Evolutionary conservation across 2,888 invertebrate species (phyloP).

Genomic region (Leptura quadrifasciata): DNA sequence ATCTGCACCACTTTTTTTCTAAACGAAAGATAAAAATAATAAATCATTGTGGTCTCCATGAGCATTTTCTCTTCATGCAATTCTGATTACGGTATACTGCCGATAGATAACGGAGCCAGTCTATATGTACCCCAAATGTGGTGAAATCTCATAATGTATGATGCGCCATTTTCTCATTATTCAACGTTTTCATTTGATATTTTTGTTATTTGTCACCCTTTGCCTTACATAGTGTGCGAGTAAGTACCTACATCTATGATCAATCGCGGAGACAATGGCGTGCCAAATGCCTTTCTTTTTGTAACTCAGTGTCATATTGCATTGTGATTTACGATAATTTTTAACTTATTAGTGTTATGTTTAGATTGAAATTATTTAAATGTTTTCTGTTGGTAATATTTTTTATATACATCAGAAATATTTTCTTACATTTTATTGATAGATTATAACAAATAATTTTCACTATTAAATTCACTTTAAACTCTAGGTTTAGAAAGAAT

Average conservation of each 20-base stretch:
- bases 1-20: constrained; percentile 71
- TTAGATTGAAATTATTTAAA: too few relatives aligned
- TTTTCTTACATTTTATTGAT: too few relatives aligned
- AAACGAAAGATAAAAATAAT: constrained; percentile 73
- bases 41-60: constrained; percentile 71
- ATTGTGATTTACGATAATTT: too few relatives aligned
- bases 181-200: constrained; percentile 32
- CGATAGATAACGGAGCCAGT: constrained; percentile 59
- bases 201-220: constrained; percentile 37
- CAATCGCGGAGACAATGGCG: constrained; percentile 11
- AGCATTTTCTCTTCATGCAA: constrained; percentile 66
- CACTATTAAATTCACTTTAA: too few relatives aligned
- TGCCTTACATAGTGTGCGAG: not conserved
- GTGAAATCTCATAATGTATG: constrained; percentile 50
- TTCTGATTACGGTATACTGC: constrained; percentile 63
- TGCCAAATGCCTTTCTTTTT: not conserved
- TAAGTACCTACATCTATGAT: constrained; percentile 9
- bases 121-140: constrained; percentile 43
- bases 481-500: too few relatives aligned
- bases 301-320: too few relatives aligned
- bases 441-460: too few relatives aligned
- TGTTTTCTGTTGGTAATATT: too few relatives aligned
- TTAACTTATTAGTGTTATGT: too few relatives aligned
- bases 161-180: constrained; percentile 40
- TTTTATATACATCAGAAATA: too few relatives aligned